Conservation (phyloP, 2,888 invertebrate species). For the Thyatira batis region DNA sequence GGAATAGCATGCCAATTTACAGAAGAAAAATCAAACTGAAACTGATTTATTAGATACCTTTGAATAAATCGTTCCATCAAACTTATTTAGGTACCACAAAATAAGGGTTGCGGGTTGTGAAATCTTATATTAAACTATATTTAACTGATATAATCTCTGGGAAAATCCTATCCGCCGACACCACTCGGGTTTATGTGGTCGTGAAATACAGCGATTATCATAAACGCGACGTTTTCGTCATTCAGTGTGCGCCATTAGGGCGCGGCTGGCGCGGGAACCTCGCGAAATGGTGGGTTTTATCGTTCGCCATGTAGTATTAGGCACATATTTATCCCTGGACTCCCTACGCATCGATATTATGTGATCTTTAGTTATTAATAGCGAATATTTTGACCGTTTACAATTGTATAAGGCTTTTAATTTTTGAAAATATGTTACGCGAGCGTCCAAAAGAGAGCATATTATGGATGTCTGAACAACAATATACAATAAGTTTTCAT, state of each 20-base stretch:
- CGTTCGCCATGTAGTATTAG: conserved; percentile 25
- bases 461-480: neutral
- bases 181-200: conserved; percentile 57
- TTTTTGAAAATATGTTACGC: too few species aligned
- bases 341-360: conserved; percentile 1
- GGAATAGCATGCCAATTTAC: too few species aligned
- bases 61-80: neutral
- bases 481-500: neutral
- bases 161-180: conserved; percentile 48
- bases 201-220: conserved; percentile 72
- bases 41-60: too few species aligned
- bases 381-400: too few species aligned
- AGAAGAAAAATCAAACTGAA: too few species aligned
- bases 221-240: conserved; percentile 71
- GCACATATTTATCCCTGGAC: conserved; percentile 20
- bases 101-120: neutral
- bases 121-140: conserved; percentile 23
- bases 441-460: too few species aligned
- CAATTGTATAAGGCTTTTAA: too few species aligned
- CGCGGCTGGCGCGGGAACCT: conserved; percentile 28
- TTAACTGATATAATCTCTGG: conserved; percentile 40
- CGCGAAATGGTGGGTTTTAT: conserved; percentile 36
- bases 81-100: neutral
- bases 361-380: conserved; percentile 2
- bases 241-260: conserved; percentile 56